Percentiles rank a stretch among this genome's conserved stretches.
Evolutionary conservation across 2,888 invertebrate species (phyloP).

Genomic region (Carabus problematicus): DNA sequence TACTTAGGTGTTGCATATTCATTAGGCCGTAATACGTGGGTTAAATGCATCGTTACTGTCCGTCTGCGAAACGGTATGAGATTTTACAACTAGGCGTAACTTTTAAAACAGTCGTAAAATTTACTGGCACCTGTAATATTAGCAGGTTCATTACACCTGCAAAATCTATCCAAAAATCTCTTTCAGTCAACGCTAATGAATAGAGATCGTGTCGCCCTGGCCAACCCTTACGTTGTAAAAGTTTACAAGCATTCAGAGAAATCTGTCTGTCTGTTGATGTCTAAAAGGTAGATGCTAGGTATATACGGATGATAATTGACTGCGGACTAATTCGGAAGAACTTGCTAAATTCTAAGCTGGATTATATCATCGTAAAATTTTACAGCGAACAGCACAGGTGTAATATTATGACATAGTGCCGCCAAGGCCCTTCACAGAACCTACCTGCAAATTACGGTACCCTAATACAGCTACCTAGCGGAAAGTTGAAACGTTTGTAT

Average conservation of each 20-base stretch:
- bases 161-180: constrained; percentile 24
- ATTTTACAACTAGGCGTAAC: constrained; percentile 13
- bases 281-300: no score
- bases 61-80: not conserved
- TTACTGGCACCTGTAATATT: constrained; percentile 29
- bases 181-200: not conserved
- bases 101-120: constrained; percentile 16
- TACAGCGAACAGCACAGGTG: constrained; percentile 5
- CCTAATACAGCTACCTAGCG: not conserved
- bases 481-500: constrained; percentile 2
- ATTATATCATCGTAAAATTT: constrained; percentile 22
- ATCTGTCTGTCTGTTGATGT: no score
- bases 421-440: not conserved
- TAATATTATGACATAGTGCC: not conserved
- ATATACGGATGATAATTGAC: not conserved
- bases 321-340: constrained; percentile 14
- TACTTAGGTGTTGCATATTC: no score
- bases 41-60: not conserved
- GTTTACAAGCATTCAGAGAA: not conserved
- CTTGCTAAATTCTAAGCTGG: constrained; percentile 30
- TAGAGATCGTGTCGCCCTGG: not conserved
- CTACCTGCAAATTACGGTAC: constrained; percentile 17
- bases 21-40: no score
- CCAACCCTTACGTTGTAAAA: constrained; percentile 9
- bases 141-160: constrained; percentile 32